Percentiles rank a stretch among this genome's conserved stretches.
Evolutionary conservation across 2,113 vertebrate species (phyloP).

Genomic region (Rhinolophus sinicus): DNA sequence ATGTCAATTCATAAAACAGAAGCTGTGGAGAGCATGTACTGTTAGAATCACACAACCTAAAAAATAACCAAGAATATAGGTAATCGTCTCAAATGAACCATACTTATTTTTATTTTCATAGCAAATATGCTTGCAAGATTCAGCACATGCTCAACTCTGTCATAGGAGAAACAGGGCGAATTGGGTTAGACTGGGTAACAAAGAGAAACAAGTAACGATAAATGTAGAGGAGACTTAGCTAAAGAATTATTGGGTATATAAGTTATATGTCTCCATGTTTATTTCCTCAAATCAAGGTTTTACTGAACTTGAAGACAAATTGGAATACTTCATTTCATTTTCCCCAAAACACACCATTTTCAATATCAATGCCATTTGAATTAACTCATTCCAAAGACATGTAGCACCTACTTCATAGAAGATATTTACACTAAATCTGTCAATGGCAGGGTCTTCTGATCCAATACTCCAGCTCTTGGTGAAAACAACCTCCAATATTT

Average conservation of each 20-base stretch:
- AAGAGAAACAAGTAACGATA: background rate
- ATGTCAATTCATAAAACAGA: constrained; percentile 51
- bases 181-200: background rate
- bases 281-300: background rate
- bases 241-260: background rate
- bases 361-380: background rate
- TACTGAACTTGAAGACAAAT: background rate
- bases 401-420: background rate
- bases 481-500: background rate
- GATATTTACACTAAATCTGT: background rate
- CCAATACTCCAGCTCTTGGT: background rate
- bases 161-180: background rate
- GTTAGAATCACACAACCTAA: background rate
- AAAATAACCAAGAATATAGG: constrained; percentile 39
- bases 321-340: background rate
- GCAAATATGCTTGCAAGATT: background rate
- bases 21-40: background rate
- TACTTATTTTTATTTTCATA: constrained; percentile 46
- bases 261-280: background rate
- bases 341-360: background rate
- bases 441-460: background rate
- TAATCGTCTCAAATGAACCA: background rate
- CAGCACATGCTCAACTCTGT: background rate
- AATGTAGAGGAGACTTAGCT: background rate
- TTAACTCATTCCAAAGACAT: background rate